phyloP scores from a whole-genome alignment of 2,113 vertebrate species.

The Eolophus roseicapilla region DNA sequence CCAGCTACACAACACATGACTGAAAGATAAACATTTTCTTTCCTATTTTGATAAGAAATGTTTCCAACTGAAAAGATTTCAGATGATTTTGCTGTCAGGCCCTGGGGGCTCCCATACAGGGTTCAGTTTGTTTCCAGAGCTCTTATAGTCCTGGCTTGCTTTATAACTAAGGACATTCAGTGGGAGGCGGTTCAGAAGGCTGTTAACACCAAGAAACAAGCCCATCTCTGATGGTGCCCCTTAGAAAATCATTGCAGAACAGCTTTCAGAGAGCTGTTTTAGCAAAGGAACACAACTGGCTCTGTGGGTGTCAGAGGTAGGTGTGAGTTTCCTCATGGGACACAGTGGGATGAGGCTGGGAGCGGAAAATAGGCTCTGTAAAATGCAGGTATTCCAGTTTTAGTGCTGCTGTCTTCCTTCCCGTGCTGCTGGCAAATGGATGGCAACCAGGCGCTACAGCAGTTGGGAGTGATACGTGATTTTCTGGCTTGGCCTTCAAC shows the following conservation, averaged over 20 bases:
- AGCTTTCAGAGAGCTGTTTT: neutral
- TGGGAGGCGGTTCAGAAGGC: neutral
- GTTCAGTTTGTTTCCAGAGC: neutral
- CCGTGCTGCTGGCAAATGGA: neutral
- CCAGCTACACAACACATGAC: neutral
- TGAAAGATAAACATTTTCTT: neutral
- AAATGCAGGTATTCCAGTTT: neutral
- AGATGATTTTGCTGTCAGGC: neutral
- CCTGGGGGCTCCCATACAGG: neutral
- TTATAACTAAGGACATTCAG: conserved; percentile 25
- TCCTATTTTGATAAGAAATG: neutral
- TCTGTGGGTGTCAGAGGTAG: neutral
- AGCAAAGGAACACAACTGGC: neutral
- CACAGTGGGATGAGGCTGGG: neutral
- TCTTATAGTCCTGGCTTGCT: neutral
- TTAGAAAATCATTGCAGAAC: neutral
- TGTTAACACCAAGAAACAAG: neutral
- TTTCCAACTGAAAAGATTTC: neutral
- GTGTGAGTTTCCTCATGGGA: conserved; percentile 3
- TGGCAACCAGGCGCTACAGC: neutral
- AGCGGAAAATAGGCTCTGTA: neutral
- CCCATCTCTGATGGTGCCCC: neutral
- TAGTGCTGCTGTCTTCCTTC: neutral
- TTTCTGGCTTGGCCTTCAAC: neutral
- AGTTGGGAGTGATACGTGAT: neutral